phyloP scores from a whole-genome alignment of 1,140 invertebrate genomes.

The Atta texana region DNA sequence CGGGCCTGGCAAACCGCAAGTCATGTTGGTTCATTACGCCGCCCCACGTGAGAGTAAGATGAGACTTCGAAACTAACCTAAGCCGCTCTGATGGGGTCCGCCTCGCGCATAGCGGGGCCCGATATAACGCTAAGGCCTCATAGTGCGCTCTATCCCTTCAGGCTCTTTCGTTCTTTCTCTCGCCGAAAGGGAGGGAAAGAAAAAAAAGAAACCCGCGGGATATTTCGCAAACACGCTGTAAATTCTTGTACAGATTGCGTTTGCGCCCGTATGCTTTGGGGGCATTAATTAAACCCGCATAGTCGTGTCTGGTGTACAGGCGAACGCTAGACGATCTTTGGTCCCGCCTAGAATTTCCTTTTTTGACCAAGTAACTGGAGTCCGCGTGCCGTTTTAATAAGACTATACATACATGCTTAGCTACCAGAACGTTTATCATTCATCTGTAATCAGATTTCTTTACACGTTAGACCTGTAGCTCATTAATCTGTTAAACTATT shows the following conservation, averaged over 20 bases:
- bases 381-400: constrained; percentile 17
- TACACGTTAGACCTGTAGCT: neutral
- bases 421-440: constrained; percentile 6
- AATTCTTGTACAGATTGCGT: constrained; percentile 69
- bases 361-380: constrained; percentile 36
- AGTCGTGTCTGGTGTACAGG: constrained; percentile 3
- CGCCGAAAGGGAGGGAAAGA: constrained; percentile 39
- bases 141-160: constrained; percentile 38
- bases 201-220: constrained; percentile 41
- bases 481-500: neutral
- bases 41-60: constrained; percentile 82
- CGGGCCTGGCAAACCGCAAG: constrained; percentile 82
- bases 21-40: constrained; percentile 85
- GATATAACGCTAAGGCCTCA: constrained; percentile 63
- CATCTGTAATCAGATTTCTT: neutral
- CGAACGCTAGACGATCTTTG: constrained; percentile 62
- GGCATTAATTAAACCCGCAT: constrained; percentile 71
- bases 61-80: constrained; percentile 80
- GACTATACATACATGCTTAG: neutral
- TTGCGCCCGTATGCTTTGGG: constrained; percentile 64
- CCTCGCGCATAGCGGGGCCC: constrained; percentile 71
- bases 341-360: constrained; percentile 40
- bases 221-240: constrained; percentile 70
- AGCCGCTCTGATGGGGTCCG: constrained; percentile 76
- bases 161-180: constrained; percentile 12